phyloP scores from a whole-genome alignment of 2,113 vertebrate species.

The Archocentrus centrarchus region DNA sequence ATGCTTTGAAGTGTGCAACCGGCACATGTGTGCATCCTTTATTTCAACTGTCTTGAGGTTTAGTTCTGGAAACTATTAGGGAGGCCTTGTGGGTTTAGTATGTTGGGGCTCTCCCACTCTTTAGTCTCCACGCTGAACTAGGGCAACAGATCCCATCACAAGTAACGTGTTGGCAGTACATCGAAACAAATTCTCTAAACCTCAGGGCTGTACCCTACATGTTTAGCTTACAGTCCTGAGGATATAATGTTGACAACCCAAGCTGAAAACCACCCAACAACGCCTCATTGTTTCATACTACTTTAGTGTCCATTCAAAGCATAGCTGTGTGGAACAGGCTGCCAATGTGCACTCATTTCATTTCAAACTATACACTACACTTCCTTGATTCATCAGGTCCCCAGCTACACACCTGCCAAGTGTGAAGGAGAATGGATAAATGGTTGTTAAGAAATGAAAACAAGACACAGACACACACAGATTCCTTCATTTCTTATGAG shows the following conservation, averaged over 20 bases:
- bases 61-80: constrained; percentile 48
- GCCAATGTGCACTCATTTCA: neutral
- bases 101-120: neutral
- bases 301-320: neutral
- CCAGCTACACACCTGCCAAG: neutral
- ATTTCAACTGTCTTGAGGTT: neutral
- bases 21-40: neutral
- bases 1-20: constrained; percentile 12
- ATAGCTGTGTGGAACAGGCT: neutral
- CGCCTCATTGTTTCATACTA: constrained; percentile 5
- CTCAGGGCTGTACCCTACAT: neutral
- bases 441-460: neutral
- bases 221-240: neutral
- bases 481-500: neutral
- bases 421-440: neutral
- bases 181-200: constrained; percentile 7
- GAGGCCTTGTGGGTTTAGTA: constrained; percentile 3
- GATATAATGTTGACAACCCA: neutral
- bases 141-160: neutral
- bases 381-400: neutral
- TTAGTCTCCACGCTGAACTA: neutral
- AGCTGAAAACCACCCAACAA: constrained; percentile 17
- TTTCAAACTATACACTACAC: neutral
- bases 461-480: neutral
- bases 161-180: neutral